Evolutionary conservation across 1,140 invertebrate species (phyloP).

Genomic region (Ladona fulva): DNA sequence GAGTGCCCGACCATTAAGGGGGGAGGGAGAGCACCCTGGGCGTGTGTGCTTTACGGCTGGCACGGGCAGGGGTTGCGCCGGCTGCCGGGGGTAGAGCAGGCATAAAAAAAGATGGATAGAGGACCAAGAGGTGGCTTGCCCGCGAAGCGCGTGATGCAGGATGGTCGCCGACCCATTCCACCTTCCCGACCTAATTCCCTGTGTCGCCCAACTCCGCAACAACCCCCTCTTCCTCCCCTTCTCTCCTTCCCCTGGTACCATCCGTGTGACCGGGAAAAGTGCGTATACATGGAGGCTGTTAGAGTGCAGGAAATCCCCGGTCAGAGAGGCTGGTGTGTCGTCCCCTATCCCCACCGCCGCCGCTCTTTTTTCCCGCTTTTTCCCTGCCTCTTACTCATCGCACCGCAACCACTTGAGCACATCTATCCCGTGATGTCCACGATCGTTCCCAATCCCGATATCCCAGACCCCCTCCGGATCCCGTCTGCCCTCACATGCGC

Average conservation of each 20-base stretch:
- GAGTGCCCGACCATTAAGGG: too few species aligned
- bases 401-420: neutral
- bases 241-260: neutral
- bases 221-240: neutral
- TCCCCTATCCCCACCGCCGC: neutral
- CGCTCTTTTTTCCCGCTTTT: neutral
- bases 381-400: neutral
- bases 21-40: too few species aligned
- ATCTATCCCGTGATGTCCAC: neutral
- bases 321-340: neutral
- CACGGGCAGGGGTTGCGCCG: too few species aligned
- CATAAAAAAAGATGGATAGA: too few species aligned
- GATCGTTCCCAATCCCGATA: neutral
- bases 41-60: too few species aligned
- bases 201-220: neutral
- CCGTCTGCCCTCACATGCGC: neutral
- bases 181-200: too few species aligned
- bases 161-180: too few species aligned
- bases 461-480: neutral
- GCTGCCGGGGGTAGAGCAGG: too few species aligned
- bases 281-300: neutral
- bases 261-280: conserved; percentile 1
- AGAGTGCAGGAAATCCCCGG: conserved; percentile 1
- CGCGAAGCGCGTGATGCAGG: too few species aligned
- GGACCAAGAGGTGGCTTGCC: too few species aligned